Conservation (phyloP, 2,113 vertebrate genomes). For the Chinchilla lanigera region DNA sequence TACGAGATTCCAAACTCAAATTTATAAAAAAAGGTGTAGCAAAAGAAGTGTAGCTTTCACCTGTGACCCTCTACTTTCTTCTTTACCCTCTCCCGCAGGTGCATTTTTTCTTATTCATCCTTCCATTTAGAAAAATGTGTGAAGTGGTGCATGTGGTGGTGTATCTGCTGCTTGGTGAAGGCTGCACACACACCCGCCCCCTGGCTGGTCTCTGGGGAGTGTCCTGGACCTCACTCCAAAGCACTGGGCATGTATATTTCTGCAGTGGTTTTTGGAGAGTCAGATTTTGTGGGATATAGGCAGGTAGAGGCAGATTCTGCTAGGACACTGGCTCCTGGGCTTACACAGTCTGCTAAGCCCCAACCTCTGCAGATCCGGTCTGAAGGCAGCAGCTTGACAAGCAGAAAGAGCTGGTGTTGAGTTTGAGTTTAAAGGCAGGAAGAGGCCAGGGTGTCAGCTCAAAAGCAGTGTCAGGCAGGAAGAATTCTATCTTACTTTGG, state of each 20-base stretch:
- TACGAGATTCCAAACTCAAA: neutral
- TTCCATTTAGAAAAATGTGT: neutral
- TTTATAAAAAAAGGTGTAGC: neutral
- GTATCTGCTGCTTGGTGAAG: neutral
- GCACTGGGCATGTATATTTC: neutral
- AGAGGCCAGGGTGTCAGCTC: neutral
- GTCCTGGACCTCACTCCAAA: too few relatives aligned
- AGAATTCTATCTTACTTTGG: neutral
- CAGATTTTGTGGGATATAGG: neutral
- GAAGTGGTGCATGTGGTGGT: neutral
- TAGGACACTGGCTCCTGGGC: neutral
- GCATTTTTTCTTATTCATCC: neutral
- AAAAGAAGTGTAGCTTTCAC: neutral
- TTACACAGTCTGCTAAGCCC: neutral
- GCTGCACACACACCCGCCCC: neutral
- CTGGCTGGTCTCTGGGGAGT: neutral
- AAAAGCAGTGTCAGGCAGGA: neutral
- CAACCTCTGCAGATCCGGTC: neutral
- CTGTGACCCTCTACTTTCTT: too few relatives aligned
- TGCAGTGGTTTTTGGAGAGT: neutral
- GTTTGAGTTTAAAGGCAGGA: neutral
- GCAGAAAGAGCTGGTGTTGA: neutral
- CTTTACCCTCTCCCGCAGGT: neutral
- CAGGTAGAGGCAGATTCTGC: neutral
- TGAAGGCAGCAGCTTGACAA: neutral